Base-by-base conservation (phyloP, 2,113 vertebrate species). In the Megaceryle maxima region DNA sequence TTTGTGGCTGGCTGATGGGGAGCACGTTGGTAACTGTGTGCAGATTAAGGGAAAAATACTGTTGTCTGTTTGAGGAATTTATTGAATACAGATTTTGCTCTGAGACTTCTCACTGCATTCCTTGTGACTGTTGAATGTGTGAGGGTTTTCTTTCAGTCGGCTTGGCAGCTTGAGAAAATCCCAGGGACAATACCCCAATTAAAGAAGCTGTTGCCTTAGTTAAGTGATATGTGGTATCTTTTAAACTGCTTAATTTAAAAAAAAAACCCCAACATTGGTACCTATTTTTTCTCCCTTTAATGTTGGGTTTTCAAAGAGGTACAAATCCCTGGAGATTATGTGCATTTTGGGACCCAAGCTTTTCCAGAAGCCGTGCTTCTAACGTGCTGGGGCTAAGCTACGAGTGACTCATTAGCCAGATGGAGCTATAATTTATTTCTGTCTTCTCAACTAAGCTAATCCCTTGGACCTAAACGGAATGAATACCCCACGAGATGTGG, bases 371-470 rank as follows among this genome's bases (percentile, higher is more conserved):
- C 68, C 0, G 0, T 22, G 56, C 60, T 67, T 55, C 35, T 60
- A 51, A 28, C 5, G 16, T 92, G 83, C 80, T 87, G 76, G 75
- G 75, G 60, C 93, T 83, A 25, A 91, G 63, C 92, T 86, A 4
- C 1, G 17, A 85, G 86, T 96, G 96, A 92, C 69, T 97, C 92
- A 75, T 94, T 82, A 97, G 80, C 84, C 90, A 92, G 83, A 80
- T 94, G 92, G 82, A 95, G 72, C 89, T 83, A 1, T 76, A 86
- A 96, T 86, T 92, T 94, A 92, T 93, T 87, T 97, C 91, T 83
- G 63, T 85, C 91, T 79, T 79, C 69, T 55, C 72, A 33, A 94
- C 78, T 80, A 72, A 94, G 37, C 79, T 94, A 82, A 97, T 95
- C 53, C 82, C 26, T 46, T 73, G 87, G 82, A 77, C 90, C 87